Base-by-base conservation (phyloP, 2,113 vertebrate genomes). In the Forbesichthys agassizii region DNA sequence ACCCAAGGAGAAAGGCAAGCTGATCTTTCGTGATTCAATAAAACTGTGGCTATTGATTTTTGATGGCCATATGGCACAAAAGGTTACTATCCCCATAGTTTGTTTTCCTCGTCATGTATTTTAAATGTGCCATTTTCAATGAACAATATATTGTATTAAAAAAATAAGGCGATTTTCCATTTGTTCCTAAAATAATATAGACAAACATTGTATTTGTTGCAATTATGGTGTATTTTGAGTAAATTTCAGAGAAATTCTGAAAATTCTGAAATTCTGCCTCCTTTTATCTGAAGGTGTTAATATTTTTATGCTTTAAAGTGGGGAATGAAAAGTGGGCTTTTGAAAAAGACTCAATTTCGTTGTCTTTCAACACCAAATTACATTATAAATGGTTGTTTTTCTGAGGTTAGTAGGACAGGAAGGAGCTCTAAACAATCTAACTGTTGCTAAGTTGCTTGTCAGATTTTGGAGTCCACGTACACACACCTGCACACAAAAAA, bases 1-100 rank as follows among this genome's bases (percentile, higher is more conserved):
- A 85, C 68, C 77, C 75, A 74, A 81, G 64, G 68, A 81, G 73
- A 84, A 72, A 68, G 69, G 64, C 72, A 76, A 72, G 78, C 71
- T 55, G 61, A 58, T 83, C 67, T 84, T 80, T 73, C 67, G 69
- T 69, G 74, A 82, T 73, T 75, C 73, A 84, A 81, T 82, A 74
- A 77, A 86, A 79, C 67, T 59, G 61, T 74, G 67, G 69, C 72
- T 82, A 78, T 85, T 86, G 79, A 85, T 89, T 87, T 78, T 60
- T 48, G 61, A 65, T 75, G 81, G 66, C 68, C 48, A 16, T 46
- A 3, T 67, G 70, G 61, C 59, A 68, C 9, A 73, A 66, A 75
- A 60, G 36, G 73, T 54, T 63, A 11, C 52, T 73, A 71, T 66
- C 62, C 82, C 52, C 72, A 75, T 70, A 73, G 53, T 75, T 69